Evolutionary conservation across 1,140 invertebrate genomes (phyloP).

Genomic region (Sinella curviseta): DNA sequence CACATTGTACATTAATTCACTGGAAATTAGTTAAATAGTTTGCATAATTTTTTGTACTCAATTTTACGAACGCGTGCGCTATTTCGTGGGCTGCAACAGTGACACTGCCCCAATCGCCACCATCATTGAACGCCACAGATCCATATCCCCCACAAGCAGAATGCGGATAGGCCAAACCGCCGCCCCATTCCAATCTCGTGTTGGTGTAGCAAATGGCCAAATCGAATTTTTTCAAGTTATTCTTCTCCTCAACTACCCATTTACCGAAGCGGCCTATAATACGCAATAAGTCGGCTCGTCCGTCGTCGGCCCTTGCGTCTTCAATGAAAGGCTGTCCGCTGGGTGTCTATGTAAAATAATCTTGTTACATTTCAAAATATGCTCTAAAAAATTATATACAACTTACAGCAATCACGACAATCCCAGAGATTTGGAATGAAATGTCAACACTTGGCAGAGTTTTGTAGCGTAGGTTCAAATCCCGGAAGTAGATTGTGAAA

Average conservation of each 20-base stretch:
- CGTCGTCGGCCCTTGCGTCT: slow-evolving; percentile 22
- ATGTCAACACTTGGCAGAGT: neutral
- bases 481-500: slow-evolving; percentile 29
- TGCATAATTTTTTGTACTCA: no score
- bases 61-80: slow-evolving; percentile 19
- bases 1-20: no score
- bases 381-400: neutral
- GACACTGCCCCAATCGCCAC: slow-evolving; percentile 25
- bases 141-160: slow-evolving; percentile 10
- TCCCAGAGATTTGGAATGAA: slow-evolving; percentile 4
- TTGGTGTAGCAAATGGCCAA: slow-evolving; percentile 25
- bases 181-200: slow-evolving; percentile 23
- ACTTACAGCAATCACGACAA: neutral
- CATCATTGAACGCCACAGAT: slow-evolving; percentile 15
- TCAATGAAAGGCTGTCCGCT: slow-evolving; percentile 26
- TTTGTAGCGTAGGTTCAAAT: slow-evolving; percentile 17
- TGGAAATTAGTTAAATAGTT: no score
- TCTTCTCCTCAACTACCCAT: slow-evolving; percentile 13
- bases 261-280: neutral
- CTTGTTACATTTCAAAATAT: neutral
- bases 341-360: neutral
- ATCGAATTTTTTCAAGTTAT: neutral
- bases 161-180: slow-evolving; percentile 27
- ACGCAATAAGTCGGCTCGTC: slow-evolving; percentile 22
- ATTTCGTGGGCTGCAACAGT: slow-evolving; percentile 35